These are phyloP conservation scores for Orientallactaga sibirica DNA, from an alignment of 2,797 vertebrate genomes.

Conservation along the genomic window DNA sequence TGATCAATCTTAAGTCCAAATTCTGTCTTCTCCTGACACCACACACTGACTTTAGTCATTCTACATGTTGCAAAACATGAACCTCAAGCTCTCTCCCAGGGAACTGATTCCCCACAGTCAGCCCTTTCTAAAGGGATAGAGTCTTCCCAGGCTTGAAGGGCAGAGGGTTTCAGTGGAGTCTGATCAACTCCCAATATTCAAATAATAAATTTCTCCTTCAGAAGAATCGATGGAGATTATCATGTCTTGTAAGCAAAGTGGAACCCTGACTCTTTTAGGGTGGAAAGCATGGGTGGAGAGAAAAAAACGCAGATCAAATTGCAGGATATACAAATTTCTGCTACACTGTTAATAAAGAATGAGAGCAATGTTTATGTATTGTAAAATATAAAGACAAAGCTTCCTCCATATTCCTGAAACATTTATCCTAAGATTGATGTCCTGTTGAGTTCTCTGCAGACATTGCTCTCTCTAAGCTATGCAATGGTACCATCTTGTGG, in stretches of 20 bases:
- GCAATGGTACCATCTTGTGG: slow-evolving; percentile 85
- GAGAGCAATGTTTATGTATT: not conserved
- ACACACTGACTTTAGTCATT: not conserved
- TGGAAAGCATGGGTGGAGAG: not conserved
- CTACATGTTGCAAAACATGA: slow-evolving; percentile 22
- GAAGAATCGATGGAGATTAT: not conserved
- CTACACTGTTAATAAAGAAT: not conserved
- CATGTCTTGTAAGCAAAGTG: slow-evolving; percentile 3
- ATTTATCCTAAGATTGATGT: slow-evolving; percentile 32
- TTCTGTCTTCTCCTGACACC: not conserved
- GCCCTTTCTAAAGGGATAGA: not conserved
- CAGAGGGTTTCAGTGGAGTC: not conserved
- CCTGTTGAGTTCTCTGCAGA: not conserved
- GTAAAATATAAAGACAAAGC: not conserved
- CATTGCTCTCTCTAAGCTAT: slow-evolving; percentile 62
- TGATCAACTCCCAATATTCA: not conserved
- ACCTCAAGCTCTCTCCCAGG: slow-evolving; percentile 20
- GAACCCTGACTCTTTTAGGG: not conserved
- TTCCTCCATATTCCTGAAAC: not conserved
- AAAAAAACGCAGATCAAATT: not conserved
- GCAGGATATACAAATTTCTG: not conserved
- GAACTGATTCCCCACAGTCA: not conserved
- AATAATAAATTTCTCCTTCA: slow-evolving; percentile 18
- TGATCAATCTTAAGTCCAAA: not conserved
- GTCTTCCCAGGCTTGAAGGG: not conserved